phyloP scores from a whole-genome alignment of 1,140 invertebrate genomes.

The Cydia splendana region DNA sequence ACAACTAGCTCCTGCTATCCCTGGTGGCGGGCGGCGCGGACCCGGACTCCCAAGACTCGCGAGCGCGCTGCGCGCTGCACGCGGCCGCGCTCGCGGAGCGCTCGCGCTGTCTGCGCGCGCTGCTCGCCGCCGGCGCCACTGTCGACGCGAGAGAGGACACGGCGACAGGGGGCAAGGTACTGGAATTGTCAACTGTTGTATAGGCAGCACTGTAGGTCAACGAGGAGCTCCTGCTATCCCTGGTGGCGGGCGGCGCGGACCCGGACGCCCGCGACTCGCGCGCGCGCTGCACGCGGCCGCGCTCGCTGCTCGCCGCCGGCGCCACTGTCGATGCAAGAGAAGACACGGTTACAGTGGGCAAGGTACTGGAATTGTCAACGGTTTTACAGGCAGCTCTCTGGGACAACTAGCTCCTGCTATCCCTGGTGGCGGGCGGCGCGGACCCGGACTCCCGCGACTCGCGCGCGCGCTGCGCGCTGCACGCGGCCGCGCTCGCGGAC shows the following conservation, averaged over 20 bases:
- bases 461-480: slow-evolving; percentile 89
- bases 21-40: slow-evolving; percentile 87
- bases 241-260: too few species aligned
- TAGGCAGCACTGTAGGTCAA: too few species aligned
- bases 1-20: slow-evolving; percentile 93
- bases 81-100: slow-evolving; percentile 90
- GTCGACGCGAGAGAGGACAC: slow-evolving; percentile 86
- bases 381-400: slow-evolving; percentile 85
- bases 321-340: too few species aligned
- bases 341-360: too few species aligned
- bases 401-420: slow-evolving; percentile 92
- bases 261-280: too few species aligned
- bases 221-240: too few species aligned
- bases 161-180: slow-evolving; percentile 80
- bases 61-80: slow-evolving; percentile 90
- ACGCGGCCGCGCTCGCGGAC: slow-evolving; percentile 91
- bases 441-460: slow-evolving; percentile 88
- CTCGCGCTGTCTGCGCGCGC: slow-evolving; percentile 85
- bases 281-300: too few species aligned
- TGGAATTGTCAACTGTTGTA: too few species aligned
- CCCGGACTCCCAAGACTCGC: slow-evolving; percentile 88
- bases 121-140: slow-evolving; percentile 87
- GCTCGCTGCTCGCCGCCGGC: too few species aligned
- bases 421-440: slow-evolving; percentile 88
- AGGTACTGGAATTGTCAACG: too few species aligned